These are phyloP conservation scores for Micromussa lordhowensis DNA, from an alignment of 92 coral and sea anemone genomes.

Conservation along the genomic window DNA sequence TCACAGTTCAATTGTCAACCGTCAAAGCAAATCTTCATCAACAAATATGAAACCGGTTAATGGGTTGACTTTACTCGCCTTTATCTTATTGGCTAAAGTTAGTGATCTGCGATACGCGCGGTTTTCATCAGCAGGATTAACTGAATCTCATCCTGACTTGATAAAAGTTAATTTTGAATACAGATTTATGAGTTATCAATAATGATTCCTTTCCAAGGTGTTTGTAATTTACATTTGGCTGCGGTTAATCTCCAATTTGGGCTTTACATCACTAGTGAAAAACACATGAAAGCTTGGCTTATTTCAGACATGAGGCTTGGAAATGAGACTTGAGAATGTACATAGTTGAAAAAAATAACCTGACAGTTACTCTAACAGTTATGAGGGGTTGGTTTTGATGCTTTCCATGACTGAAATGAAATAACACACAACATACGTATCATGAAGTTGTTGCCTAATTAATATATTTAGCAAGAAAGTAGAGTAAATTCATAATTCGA, in stretches of 20 bases:
- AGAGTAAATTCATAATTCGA: neutral
- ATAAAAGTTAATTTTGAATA: neutral
- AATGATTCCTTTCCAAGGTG: neutral
- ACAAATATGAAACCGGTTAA: no score
- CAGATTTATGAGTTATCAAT: neutral
- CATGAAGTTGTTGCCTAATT: neutral
- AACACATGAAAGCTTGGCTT: neutral
- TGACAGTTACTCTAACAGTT: neutral
- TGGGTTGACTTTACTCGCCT: no score
- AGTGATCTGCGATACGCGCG: neutral
- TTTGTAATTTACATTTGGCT: neutral
- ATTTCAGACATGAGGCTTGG: neutral
- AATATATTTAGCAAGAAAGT: neutral
- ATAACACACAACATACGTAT: neutral
- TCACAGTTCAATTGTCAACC: no score
- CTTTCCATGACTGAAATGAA: neutral
- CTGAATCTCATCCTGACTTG: neutral
- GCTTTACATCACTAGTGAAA: neutral
- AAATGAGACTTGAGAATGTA: neutral
- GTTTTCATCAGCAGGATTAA: neutral
- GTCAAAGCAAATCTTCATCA: no score
- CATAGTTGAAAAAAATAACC: no score
- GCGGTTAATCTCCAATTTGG: neutral
- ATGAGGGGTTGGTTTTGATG: neutral
- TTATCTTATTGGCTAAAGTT: neutral